These are phyloP conservation scores for Percopsis transmontana DNA, from an alignment of 2,113 vertebrate genomes.

Conservation along the genomic window DNA sequence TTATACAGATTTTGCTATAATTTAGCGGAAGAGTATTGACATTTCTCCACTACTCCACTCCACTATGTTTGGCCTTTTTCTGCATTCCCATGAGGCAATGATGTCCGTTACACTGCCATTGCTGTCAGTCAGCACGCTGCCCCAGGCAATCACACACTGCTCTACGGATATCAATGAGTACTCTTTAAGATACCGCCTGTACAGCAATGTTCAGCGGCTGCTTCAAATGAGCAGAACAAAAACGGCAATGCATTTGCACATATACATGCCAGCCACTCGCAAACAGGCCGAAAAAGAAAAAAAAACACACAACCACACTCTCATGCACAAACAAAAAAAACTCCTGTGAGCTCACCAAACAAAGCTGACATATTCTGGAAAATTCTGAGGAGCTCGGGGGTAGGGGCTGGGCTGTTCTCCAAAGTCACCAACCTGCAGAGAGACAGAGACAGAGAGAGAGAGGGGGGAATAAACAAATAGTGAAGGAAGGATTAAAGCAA, in stretches of 20 bases:
- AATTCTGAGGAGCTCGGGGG: conserved; percentile 90
- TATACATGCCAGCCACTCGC: neutral
- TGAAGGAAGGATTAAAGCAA: neutral
- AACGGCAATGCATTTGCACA: neutral
- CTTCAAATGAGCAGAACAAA: neutral
- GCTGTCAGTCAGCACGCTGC: neutral
- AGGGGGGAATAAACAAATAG: neutral
- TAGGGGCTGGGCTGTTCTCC: conserved; percentile 91
- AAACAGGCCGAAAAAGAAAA: neutral
- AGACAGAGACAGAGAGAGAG: neutral
- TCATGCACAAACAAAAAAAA: conserved; percentile 1
- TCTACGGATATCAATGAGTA: neutral
- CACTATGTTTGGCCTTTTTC: neutral
- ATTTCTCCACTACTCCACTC: neutral
- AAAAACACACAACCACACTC: neutral
- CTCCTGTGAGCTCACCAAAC: conserved; percentile 82
- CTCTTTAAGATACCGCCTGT: conserved; percentile 7
- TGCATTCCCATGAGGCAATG: neutral
- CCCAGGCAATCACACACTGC: neutral
- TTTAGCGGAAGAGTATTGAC: too few relatives aligned
- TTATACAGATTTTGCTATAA: too few relatives aligned
- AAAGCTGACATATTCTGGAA: conserved; percentile 98
- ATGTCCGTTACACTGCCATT: neutral
- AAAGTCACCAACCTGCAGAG: conserved; percentile 91
- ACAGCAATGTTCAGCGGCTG: conserved; percentile 9